Evolutionary conservation across 2,113 vertebrate species (phyloP), one percentile per base, ranked within the genome.

Genomic region (Bolborhynchus lineola): DNA sequence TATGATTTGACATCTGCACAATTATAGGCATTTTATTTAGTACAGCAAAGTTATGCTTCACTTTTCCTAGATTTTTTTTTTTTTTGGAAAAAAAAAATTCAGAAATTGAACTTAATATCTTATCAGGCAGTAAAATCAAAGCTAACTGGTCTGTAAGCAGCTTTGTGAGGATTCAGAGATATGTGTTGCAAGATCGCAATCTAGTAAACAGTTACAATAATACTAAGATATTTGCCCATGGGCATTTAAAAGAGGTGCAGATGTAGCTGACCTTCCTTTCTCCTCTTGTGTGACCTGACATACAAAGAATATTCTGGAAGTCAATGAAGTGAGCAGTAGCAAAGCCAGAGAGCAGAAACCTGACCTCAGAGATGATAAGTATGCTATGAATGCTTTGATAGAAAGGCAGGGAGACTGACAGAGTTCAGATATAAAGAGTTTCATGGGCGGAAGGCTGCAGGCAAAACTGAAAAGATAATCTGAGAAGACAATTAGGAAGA

Each of bases 151-250:
- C 50, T 83, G 39, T 65, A 80, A 91, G 49, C 2, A 1, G 4
- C 60, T 88, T 90, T 0, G 0, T 90, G 68, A 90, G 0, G 1
- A 78, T 67, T 78, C 6, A 13, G 62, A 90, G 39, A 78, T 31
- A 33, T n/a, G 4, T 78, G 55, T 9, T 92, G 29, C 52, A 68
- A 90, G 90, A 95, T 88, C 24, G 6, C n/a, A 64, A 70, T 71
- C 79, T 60, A 44, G 60, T 55, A 77, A 90, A 68, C 33, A 52
- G 29, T 86, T 88, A 63, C 52, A 39, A 37, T 68, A 88, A 75
- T 55, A 47, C 64, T 52, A 42, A 96, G 87, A 70, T 94, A 96
- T 95, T 93, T 97, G 92, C 93, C 85, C 57, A 64, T 3, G 26
- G 82, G 72, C 42, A n/a, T 92, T 93, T 94, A 75, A 88, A 92